Conservation (phyloP, 2,888 invertebrate species). For the Scaeva pyrastri region DNA sequence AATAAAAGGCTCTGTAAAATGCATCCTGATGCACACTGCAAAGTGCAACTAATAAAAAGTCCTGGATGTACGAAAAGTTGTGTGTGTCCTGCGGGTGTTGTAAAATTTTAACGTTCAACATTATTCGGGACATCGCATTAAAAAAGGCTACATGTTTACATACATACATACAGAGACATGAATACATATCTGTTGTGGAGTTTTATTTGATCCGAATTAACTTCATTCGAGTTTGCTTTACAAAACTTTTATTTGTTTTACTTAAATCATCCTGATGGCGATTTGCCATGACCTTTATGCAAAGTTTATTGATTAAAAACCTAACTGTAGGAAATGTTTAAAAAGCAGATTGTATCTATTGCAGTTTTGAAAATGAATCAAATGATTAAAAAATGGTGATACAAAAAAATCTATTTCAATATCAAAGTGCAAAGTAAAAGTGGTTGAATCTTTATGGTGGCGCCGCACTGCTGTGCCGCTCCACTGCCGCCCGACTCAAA, state of each 20-base stretch:
- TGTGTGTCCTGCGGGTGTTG: slow-evolving; percentile 43
- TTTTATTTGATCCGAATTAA: slow-evolving; percentile 8
- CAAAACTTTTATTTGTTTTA: background rate
- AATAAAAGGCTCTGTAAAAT: slow-evolving; percentile 31
- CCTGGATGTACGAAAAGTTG: slow-evolving; percentile 38
- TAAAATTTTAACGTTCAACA: slow-evolving; percentile 45
- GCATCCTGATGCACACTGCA: slow-evolving; percentile 26
- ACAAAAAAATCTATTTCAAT: background rate
- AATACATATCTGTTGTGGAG: background rate
- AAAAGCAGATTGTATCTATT: background rate
- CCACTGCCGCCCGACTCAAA: background rate
- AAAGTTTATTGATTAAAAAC: background rate
- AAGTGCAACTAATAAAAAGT: slow-evolving; percentile 46
- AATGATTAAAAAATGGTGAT: background rate
- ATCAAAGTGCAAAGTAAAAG: slow-evolving; percentile 8
- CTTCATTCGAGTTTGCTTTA: slow-evolving; percentile 6
- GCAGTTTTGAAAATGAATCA: background rate
- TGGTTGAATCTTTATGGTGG: slow-evolving; percentile 20
- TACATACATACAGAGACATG: too few relatives aligned
- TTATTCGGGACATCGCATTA: background rate
- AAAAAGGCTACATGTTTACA: too few relatives aligned
- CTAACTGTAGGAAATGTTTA: background rate
- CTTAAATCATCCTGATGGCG: background rate
- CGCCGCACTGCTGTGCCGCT: background rate
- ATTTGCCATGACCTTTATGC: slow-evolving; percentile 5